These are phyloP conservation scores for Ahaetulla prasina DNA, from an alignment of 2,113 vertebrate species.

Conservation along the genomic window DNA sequence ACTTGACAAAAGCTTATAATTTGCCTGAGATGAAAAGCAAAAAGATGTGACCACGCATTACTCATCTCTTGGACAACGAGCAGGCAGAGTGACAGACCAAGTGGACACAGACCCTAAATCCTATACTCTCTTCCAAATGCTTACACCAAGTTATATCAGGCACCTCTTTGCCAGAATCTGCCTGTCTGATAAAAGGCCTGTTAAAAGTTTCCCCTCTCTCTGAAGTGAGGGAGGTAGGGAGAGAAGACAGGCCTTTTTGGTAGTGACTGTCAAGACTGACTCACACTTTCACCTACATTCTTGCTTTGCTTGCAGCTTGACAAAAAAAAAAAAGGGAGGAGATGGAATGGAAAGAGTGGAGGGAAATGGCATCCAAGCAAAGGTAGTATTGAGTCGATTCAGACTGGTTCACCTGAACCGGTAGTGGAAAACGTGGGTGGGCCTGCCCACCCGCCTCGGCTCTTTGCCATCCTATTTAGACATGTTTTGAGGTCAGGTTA, in stretches of 20 bases:
- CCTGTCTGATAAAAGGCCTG: background rate
- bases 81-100: background rate
- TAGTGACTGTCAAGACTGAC: background rate
- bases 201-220: background rate
- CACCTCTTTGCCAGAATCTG: background rate
- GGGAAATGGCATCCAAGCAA: too few species aligned
- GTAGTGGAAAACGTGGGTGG: too few species aligned
- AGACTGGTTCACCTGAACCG: too few species aligned
- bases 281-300: too few species aligned
- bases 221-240: background rate
- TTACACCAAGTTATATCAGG: background rate
- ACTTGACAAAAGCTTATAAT: background rate
- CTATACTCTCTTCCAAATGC: too few species aligned
- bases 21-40: background rate
- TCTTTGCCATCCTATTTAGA: too few species aligned
- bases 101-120: background rate
- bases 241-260: background rate
- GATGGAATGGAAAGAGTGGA: too few species aligned
- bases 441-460: too few species aligned
- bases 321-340: too few species aligned
- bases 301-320: too few species aligned
- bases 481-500: too few species aligned
- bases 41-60: background rate
- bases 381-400: too few species aligned
- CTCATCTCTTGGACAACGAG: background rate